Base-by-base conservation (phyloP, 2,888 invertebrate species). In the Netelia melanura region DNA sequence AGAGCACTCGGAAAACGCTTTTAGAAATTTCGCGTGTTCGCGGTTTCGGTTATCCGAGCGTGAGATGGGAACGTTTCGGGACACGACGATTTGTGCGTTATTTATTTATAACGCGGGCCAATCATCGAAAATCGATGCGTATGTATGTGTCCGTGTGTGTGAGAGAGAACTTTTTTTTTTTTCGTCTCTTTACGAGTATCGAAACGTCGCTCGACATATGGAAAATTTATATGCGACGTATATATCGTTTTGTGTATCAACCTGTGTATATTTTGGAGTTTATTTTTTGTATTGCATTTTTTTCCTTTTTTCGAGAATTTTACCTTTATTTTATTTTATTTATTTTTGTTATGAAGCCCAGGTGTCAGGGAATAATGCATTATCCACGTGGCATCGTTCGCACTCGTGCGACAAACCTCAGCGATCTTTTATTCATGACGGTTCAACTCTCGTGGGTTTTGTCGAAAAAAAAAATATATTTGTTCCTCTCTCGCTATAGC, bases 391-490 rank as follows among this genome's bases (percentile, higher is more conserved):
- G 44, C 68, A 30, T 44, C 54, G 77, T 70, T 74, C 70, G 74
- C 74, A 14, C 48, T 81, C 68, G 56, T 17, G 25, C 62, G 84
- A 78, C 84, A 62, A 81, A 70, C 81, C 78, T 74, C 78, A 65
- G 52, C 70, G 43, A 85, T 85, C 74, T 85, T 81, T 82, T 85
- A 85, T 85, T 81, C 75, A 81, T 79, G 70, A 79, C 74, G 43
- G 58, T 81, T 78, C 30, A 30, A 23, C 62, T 75, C 75, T 71
- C 81, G 81, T 56, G 78, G 48, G 52, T 79, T 21, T 21, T 71
- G 81, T 85, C 68, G 78, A 82, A 81, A 84, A 81, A 85, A 84
- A 81, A 85, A 79, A 85, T 79, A 25, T 25, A 79, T 82, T 83
- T 79, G 68, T 79, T 61, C 75, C 56, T 14, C 54, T 30, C 61